phyloP scores from a whole-genome alignment of 2,888 invertebrate species.

The Salpingus planirostris region DNA sequence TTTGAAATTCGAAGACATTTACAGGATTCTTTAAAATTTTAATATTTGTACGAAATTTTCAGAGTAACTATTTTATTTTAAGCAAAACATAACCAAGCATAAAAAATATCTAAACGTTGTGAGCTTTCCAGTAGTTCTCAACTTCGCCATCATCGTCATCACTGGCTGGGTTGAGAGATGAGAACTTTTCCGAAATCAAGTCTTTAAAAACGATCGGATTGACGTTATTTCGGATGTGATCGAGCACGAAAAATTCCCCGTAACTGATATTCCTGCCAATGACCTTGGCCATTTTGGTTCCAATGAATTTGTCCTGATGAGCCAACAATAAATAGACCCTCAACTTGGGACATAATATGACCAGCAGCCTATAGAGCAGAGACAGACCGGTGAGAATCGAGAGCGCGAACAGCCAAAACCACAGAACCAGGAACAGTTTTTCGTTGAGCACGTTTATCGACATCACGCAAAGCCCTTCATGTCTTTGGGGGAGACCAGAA shows the following conservation, averaged over 20 bases:
- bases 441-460: conserved; percentile 73
- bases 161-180: too few species aligned
- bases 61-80: too few species aligned
- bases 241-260: conserved; percentile 72
- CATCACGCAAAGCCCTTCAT: conserved; percentile 63
- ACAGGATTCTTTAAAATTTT: too few species aligned
- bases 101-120: too few species aligned
- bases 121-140: too few species aligned
- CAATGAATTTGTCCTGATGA: conserved; percentile 49
- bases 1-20: too few species aligned
- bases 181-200: conserved; percentile 42
- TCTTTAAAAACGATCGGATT: conserved; percentile 60
- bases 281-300: conserved; percentile 41
- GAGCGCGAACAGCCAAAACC: conserved; percentile 66
- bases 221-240: conserved; percentile 67
- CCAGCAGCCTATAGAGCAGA: conserved; percentile 54
- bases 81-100: too few species aligned
- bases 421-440: conserved; percentile 65
- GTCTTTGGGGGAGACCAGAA: conserved; percentile 47
- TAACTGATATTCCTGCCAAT: conserved; percentile 49
- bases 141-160: too few species aligned
- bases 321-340: conserved; percentile 55
- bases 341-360: conserved; percentile 49
- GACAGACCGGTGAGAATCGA: conserved; percentile 53
- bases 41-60: too few species aligned